These are phyloP conservation scores for Indicator maculatus DNA, from an alignment of 2,113 vertebrate genomes.

Conservation along the genomic window DNA sequence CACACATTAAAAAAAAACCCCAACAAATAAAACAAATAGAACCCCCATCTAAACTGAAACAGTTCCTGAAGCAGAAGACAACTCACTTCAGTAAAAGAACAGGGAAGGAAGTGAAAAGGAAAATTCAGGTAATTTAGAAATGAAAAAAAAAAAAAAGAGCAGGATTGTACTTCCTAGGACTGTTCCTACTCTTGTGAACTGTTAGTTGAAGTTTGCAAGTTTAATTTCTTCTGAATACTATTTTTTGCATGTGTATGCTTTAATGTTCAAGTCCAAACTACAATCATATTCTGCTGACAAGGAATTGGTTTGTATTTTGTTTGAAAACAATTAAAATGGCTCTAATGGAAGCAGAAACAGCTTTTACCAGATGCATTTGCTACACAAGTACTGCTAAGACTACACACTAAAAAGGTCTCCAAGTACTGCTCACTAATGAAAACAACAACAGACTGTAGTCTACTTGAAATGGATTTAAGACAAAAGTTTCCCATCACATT, in stretches of 20 bases:
- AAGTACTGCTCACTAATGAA: background rate
- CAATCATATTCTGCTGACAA: background rate
- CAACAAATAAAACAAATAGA: background rate
- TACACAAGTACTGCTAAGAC: background rate
- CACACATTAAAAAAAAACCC: no score
- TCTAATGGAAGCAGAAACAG: background rate
- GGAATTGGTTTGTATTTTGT: background rate
- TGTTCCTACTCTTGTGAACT: background rate
- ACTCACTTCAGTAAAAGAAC: background rate
- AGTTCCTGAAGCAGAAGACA: background rate
- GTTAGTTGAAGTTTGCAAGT: background rate
- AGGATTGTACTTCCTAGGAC: background rate
- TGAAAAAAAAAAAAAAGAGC: background rate
- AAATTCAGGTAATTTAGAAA: background rate
- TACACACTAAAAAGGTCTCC: background rate
- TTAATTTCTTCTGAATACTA: background rate
- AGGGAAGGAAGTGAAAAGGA: background rate
- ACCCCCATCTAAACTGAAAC: background rate
- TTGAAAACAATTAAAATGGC: background rate
- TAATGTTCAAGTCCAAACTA: background rate
- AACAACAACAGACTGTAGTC: background rate
- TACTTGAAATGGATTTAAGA: background rate
- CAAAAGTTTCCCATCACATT: background rate
- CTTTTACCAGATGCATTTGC: background rate
- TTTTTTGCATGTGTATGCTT: background rate